Conservation (phyloP, 2,113 vertebrate species). For the Phoenicopterus ruber region DNA sequence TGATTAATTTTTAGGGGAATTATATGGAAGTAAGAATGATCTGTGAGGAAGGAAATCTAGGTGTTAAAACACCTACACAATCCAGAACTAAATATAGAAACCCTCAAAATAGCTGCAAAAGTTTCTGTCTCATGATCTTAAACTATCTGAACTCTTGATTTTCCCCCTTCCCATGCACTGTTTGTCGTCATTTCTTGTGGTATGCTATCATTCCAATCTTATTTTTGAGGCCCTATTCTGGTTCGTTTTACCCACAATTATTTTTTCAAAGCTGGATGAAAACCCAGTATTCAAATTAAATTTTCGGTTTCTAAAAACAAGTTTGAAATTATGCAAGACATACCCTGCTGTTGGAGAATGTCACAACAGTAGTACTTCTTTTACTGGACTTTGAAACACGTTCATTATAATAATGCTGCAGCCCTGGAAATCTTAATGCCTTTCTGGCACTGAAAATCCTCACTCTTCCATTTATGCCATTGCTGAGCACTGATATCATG, state of each 20-base stretch:
- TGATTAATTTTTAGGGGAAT: not conserved
- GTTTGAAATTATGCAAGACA: not conserved
- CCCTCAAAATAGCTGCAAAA: not conserved
- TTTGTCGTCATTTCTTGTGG: not conserved
- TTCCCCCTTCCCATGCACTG: not conserved
- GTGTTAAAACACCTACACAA: not conserved
- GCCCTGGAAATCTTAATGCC: not conserved
- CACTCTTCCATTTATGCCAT: not conserved
- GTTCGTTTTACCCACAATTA: not conserved
- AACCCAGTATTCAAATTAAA: not conserved
- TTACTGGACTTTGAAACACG: not conserved
- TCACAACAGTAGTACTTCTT: not conserved
- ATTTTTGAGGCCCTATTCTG: not conserved
- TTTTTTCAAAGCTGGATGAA: not conserved
- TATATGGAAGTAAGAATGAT: not conserved
- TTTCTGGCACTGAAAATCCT: slow-evolving; percentile 7
- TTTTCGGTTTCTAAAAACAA: not conserved
- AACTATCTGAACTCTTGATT: slow-evolving; percentile 4
- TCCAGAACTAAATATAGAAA: slow-evolving; percentile 21
- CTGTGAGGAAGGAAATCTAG: not conserved
- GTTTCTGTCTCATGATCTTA: not conserved
- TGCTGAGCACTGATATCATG: not conserved
- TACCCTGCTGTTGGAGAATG: not conserved
- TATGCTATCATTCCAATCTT: not conserved
- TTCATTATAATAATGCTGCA: not conserved